Evolutionary conservation across 2,797 vertebrate species (phyloP).

Genomic region (Dermochelys coriacea): DNA sequence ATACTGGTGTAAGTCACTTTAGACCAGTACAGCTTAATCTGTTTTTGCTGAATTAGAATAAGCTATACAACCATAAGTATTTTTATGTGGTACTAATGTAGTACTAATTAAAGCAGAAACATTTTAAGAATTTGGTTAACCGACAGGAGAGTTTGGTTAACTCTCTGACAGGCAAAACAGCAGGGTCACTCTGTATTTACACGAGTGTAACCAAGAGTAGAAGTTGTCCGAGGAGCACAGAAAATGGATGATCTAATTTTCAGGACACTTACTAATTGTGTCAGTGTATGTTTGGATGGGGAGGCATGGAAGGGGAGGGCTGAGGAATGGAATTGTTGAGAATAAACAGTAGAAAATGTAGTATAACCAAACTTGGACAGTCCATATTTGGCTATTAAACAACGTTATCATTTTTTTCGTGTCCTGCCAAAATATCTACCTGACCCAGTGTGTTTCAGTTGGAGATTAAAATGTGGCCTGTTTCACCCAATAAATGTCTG

Average conservation of each 20-base stretch:
- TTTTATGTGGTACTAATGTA: not conserved
- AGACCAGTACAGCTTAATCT: accelerated
- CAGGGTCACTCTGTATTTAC: not conserved
- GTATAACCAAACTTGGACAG: not conserved
- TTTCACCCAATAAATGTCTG: not conserved
- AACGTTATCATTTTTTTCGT: not conserved
- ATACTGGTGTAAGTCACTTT: not conserved
- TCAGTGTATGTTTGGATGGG: not conserved
- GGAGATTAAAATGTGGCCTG: not conserved
- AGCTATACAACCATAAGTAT: not conserved
- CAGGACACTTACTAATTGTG: not conserved
- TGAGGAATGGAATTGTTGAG: not conserved
- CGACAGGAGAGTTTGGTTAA: no score
- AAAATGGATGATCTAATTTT: not conserved
- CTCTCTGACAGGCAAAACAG: not conserved
- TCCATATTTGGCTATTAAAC: not conserved
- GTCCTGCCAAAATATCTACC: not conserved
- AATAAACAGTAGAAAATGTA: not conserved
- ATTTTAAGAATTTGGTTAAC: not conserved
- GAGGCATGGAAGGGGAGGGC: accelerated
- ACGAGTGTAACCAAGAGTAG: not conserved
- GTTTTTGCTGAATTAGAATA: not conserved
- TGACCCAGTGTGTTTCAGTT: not conserved
- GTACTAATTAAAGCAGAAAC: not conserved
- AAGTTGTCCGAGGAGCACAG: not conserved